Conservation (phyloP, 2,113 vertebrate species). For the Oplegnathus fasciatus region DNA sequence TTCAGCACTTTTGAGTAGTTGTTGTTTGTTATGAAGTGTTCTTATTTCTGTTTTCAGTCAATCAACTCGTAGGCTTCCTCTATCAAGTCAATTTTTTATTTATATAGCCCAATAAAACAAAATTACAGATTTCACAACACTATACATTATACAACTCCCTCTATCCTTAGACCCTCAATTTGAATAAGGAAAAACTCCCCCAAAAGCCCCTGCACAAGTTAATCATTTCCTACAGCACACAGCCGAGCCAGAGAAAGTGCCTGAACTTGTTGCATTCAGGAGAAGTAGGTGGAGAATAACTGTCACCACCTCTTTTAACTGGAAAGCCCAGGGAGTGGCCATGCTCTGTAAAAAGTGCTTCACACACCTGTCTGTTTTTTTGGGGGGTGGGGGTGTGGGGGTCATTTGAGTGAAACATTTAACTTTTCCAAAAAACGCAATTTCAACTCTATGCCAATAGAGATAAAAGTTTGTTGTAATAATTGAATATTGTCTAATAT, state of each 20-base stretch:
- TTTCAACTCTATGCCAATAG: neutral
- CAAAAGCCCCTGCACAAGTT: neutral
- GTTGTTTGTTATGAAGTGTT: neutral
- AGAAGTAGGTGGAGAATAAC: neutral
- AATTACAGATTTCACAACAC: too few relatives aligned
- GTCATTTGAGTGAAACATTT: neutral
- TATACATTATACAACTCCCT: too few relatives aligned
- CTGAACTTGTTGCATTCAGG: conserved; percentile 20
- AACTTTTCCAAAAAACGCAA: neutral
- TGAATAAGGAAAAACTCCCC: too few relatives aligned
- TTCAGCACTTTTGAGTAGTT: neutral
- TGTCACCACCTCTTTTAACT: neutral
- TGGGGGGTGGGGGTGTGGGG: too few relatives aligned
- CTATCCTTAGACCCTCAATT: too few relatives aligned
- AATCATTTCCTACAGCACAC: neutral
- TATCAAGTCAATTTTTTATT: too few relatives aligned
- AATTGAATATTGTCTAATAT: conserved; percentile 3
- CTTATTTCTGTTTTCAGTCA: neutral
- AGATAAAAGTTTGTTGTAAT: neutral
- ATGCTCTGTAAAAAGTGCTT: neutral
- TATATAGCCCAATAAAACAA: too few relatives aligned
- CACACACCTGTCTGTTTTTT: neutral
- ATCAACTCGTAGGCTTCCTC: neutral
- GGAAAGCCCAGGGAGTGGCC: neutral
- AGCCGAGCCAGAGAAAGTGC: conserved; percentile 8